These are phyloP conservation scores for Actinernus sp. DNA, from an alignment of 92 coral and sea anemone species.

Conservation along the genomic window DNA sequence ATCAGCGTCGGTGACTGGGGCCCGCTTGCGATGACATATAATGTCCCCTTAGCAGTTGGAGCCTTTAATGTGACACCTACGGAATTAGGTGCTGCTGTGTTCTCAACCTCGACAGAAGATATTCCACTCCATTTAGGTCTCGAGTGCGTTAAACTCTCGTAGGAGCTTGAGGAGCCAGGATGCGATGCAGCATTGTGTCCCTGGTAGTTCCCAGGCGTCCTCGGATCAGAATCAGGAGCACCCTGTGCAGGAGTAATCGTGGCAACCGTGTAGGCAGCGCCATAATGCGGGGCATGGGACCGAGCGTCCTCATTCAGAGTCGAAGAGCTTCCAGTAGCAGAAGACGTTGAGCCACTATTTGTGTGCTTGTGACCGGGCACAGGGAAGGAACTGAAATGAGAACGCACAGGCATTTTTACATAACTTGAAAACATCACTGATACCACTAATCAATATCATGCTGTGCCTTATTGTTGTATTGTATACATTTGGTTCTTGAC, in stretches of 20 bases:
- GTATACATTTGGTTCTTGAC: no score
- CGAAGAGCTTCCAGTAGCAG: slow-evolving; percentile 83
- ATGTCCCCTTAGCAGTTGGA: slow-evolving; percentile 74
- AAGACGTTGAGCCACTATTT: slow-evolving; percentile 72
- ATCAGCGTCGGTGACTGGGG: slow-evolving; percentile 72
- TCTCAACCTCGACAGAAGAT: slow-evolving; percentile 8
- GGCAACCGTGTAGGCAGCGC: slow-evolving; percentile 88
- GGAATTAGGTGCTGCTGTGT: slow-evolving; percentile 22
- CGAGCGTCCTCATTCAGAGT: slow-evolving; percentile 77
- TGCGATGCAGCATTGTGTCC: no score
- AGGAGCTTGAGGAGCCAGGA: slow-evolving; percentile 21
- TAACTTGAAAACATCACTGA: no score
- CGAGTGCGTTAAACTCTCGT: slow-evolving; percentile 15
- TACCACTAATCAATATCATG: no score
- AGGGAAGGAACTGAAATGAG: neutral
- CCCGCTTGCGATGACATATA: slow-evolving; percentile 83
- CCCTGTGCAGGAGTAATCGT: slow-evolving; percentile 63
- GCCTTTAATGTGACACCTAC: slow-evolving; percentile 73
- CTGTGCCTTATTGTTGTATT: no score
- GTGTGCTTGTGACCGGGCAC: neutral
- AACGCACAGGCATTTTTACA: no score
- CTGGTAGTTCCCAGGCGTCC: slow-evolving; percentile 10
- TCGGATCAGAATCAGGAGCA: slow-evolving; percentile 16
- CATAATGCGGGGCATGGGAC: slow-evolving; percentile 56
- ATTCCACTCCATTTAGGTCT: slow-evolving; percentile 77